Conservation (phyloP, 2,888 invertebrate genomes). For the Sphaeridia pumilis region DNA sequence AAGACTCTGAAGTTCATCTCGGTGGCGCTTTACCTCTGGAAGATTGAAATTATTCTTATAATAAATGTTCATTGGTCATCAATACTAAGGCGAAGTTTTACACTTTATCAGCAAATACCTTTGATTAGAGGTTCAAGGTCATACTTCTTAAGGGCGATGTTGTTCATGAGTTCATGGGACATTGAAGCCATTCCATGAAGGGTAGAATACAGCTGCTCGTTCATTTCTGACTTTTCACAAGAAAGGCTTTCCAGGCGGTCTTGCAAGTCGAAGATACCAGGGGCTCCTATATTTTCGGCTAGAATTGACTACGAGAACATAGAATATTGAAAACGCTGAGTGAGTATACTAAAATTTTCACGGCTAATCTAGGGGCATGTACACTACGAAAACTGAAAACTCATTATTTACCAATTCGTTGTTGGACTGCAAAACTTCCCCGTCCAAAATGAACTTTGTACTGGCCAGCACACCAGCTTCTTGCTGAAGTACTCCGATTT, state of each 20-base stretch:
- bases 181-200: constrained; percentile 13
- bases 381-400: no score
- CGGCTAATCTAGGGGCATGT: no score
- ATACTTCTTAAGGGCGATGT: constrained; percentile 8
- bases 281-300: no score
- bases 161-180: constrained; percentile 13
- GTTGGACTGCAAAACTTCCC: constrained; percentile 4
- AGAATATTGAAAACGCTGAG: no score
- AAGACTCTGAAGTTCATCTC: no score
- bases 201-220: constrained; percentile 5
- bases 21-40: no score
- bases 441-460: constrained; percentile 13
- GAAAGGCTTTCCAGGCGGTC: constrained; percentile 8
- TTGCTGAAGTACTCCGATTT: constrained; percentile 9
- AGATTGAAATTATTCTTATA: no score
- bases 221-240: neutral
- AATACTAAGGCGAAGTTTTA: no score
- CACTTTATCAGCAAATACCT: constrained; percentile 1
- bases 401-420: neutral
- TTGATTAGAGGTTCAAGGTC: constrained; percentile 10
- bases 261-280: neutral
- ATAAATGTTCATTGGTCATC: no score
- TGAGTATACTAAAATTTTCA: no score
- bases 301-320: no score
- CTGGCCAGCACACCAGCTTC: constrained; percentile 9